phyloP scores from a whole-genome alignment of 2,113 vertebrate species.

The Onychostruthus taczanowskii region DNA sequence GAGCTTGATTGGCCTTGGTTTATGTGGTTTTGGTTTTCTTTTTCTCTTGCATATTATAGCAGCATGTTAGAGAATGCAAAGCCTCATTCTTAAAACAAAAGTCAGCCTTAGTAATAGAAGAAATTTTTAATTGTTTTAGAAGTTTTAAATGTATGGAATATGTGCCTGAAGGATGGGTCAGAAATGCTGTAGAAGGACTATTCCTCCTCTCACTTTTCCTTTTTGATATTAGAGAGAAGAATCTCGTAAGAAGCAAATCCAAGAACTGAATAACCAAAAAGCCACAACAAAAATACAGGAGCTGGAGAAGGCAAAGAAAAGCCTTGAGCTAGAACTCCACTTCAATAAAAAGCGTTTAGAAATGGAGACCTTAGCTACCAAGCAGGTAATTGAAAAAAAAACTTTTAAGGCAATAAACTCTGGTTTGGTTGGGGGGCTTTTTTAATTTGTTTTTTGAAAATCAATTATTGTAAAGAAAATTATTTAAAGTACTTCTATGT shows the following conservation, averaged over 20 bases:
- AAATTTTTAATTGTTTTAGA: no score
- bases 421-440: neutral
- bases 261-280: conserved; percentile 79
- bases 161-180: neutral
- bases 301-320: conserved; percentile 80
- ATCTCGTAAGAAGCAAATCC: conserved; percentile 75
- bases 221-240: conserved; percentile 80
- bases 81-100: neutral
- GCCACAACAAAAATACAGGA: conserved; percentile 84
- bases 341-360: conserved; percentile 84
- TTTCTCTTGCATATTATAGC: neutral
- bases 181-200: neutral
- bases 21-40: neutral
- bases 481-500: neutral
- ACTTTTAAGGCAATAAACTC: neutral
- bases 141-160: neutral
- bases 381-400: conserved; percentile 70
- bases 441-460: neutral
- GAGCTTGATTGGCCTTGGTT: neutral
- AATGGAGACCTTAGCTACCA: conserved; percentile 86
- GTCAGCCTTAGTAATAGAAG: neutral
- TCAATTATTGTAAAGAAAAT: neutral
- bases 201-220: neutral
- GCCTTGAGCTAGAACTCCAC: conserved; percentile 83
- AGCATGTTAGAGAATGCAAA: neutral